Evolutionary conservation across 2,888 invertebrate genomes (phyloP), one percentile per base, ranked within the genome.

Genomic region (Dyspetes luteomarginatus): DNA sequence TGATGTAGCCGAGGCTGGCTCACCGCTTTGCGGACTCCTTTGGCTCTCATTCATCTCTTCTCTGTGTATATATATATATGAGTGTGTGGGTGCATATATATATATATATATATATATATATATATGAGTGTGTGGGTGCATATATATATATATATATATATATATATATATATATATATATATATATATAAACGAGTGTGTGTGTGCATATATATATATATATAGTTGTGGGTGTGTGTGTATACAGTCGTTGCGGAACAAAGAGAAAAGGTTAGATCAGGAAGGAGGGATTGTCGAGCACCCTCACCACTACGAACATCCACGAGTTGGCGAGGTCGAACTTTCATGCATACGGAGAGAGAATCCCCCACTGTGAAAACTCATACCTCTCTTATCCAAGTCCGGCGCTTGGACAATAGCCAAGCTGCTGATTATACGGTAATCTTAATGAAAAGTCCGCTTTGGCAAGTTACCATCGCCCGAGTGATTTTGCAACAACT

Each of bases 1-100:
- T 87, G 88, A 89, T 91, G 90, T 90, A 89, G 89, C 86, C 76
- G 83, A 85, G 85, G 80, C 85, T 82, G 85, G 84, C 85, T 88
- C 85, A 84, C 81, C 86, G 87, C 87, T 87, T 68, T 85, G 62
- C 84, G 83, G 81, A 86, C 86, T 88, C 86, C 87, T 89, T 88
- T 88, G 84, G 73, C 55, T 65, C 52, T 22, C 58, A 56, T 55
- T 58, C 56, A 55, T 62, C 24, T n/a, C 36, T 17, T 28, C 4
- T 17, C 24, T 15, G n/a, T n/a, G n/a, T n/a, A n/a, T n/a, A n/a
- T n/a, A 19, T 56, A 15, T 56, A 28, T 65, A 26, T 36, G 45
- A 56, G 24, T 45, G 52, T 52, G 36, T 26, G 4, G 36, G 9
- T 36, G 9, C 9, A 36, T 26, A 36, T 36, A 36, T 36, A 36